A percentile compares a stretch with the other conserved stretches of the same genome.
phyloP scores from a whole-genome alignment of 92 coral and sea anemone species.

The Palythoa caribaeorum region DNA sequence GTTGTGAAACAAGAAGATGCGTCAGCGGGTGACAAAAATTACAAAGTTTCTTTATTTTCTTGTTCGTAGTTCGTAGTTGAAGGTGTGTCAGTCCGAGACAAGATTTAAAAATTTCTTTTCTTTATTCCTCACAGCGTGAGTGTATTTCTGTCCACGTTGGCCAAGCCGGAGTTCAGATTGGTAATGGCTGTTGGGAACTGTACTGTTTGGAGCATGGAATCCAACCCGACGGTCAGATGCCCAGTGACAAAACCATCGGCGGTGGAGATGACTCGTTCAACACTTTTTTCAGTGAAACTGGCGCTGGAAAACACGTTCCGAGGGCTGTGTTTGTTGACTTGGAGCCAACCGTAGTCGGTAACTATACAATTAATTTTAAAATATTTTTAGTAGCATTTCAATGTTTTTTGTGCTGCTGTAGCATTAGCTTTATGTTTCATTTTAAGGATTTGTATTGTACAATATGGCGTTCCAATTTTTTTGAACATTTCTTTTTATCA shows the following conservation, averaged over 20 bases:
- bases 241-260: slow-evolving; percentile 85
- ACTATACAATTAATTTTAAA: neutral
- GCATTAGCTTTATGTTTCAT: too few species aligned
- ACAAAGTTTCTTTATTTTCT: too few species aligned
- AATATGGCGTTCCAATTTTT: too few species aligned
- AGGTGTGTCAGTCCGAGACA: neutral
- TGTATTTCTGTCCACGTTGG: slow-evolving; percentile 86
- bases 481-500: too few species aligned
- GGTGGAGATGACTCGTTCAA: slow-evolving; percentile 89
- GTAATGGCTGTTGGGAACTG: slow-evolving; percentile 70
- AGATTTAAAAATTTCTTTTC: neutral
- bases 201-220: slow-evolving; percentile 86
- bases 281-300: slow-evolving; percentile 91
- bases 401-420: too few species aligned
- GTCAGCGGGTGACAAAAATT: too few species aligned
- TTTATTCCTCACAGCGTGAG: slow-evolving; percentile 62
- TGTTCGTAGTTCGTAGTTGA: neutral
- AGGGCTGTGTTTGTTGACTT: slow-evolving; percentile 86
- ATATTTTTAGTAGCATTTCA: neutral
- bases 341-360: slow-evolving; percentile 85
- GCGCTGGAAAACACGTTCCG: slow-evolving; percentile 87
- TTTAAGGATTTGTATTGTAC: too few species aligned
- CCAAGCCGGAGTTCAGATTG: slow-evolving; percentile 87
- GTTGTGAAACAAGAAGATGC: neutral
- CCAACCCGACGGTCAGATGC: slow-evolving; percentile 93